Conservation (phyloP, 2,113 vertebrate species). For the Oryzias javanicus region DNA sequence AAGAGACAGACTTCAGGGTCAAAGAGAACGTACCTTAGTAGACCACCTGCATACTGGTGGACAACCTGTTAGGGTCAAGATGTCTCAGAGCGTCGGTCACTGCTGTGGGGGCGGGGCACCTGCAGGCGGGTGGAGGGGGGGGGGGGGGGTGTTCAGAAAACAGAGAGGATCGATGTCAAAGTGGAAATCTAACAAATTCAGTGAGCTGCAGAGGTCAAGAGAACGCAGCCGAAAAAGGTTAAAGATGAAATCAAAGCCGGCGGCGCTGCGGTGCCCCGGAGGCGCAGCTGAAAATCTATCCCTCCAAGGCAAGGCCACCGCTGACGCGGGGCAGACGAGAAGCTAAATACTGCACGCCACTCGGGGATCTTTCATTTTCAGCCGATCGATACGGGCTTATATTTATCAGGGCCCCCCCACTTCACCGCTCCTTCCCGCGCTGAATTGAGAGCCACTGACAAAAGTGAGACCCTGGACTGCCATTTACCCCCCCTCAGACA, state of each 20-base stretch:
- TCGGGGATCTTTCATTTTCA: constrained; percentile 99
- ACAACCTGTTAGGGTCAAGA: constrained; percentile 85
- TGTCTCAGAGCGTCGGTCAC: constrained; percentile 73
- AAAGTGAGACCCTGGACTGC: constrained; percentile 84
- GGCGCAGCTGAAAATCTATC: constrained; percentile 94
- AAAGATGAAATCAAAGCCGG: constrained; percentile 97
- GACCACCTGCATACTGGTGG: constrained; percentile 96
- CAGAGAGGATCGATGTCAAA: constrained; percentile 43
- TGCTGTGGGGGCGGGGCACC: constrained; percentile 63
- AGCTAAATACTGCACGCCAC: constrained; percentile 98
- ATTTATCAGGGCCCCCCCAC: constrained; percentile 99
- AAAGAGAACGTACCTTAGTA: constrained; percentile 87
- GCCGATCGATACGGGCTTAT: constrained; percentile 99
- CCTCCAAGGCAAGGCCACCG: constrained; percentile 89
- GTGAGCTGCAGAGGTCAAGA: constrained; percentile 93
- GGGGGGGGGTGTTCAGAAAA: constrained; percentile 20
- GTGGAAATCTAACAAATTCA: constrained; percentile 84
- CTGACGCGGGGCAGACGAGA: constrained; percentile 92
- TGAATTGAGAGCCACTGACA: constrained; percentile 86
- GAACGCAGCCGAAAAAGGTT: constrained; percentile 92
- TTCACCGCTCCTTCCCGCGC: constrained; percentile 77
- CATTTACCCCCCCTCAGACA: constrained; percentile 79
- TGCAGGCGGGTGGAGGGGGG: constrained; percentile 36
- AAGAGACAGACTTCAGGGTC: no score
- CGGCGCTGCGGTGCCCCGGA: constrained; percentile 66